A percentile compares a stretch with the other conserved stretches of the same genome.
phyloP scores from a whole-genome alignment of 1,140 invertebrate genomes.

The Grapholita molesta region DNA sequence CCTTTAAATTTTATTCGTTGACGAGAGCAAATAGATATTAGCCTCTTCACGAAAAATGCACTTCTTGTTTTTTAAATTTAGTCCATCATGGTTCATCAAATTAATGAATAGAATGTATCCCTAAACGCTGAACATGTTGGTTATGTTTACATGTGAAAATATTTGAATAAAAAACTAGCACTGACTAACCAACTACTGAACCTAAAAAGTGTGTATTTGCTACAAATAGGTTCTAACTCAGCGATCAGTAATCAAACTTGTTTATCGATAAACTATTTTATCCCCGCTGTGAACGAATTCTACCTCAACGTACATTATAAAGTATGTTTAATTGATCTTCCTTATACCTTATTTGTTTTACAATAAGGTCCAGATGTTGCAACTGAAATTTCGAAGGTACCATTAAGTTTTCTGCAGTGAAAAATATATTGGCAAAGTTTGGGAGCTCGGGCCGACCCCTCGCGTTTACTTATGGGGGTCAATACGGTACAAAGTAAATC shows the following conservation, averaged over 20 bases:
- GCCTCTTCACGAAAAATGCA: no score
- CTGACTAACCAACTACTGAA: no score
- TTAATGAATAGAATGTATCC: no score
- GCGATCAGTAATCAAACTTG: neutral
- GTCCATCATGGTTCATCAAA: no score
- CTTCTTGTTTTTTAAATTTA: no score
- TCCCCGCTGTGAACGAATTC: neutral
- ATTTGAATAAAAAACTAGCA: no score
- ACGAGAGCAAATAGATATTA: no score
- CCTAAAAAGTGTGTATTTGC: no score
- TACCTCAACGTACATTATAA: neutral
- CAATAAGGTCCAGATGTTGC: neutral
- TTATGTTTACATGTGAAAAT: no score
- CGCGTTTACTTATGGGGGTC: neutral
- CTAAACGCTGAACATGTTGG: no score
- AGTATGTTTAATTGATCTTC: neutral
- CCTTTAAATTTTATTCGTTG: no score
- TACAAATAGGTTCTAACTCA: neutral
- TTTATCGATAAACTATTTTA: neutral
- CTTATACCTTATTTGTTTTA: neutral
- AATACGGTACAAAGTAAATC: neutral
- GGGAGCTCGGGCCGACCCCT: neutral
- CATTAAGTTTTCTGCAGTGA: neutral
- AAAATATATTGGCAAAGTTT: constrained; percentile 14
- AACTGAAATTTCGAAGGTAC: neutral